phyloP scores from a whole-genome alignment of 2,888 invertebrate genomes.

The Coelopa pilipes region DNA sequence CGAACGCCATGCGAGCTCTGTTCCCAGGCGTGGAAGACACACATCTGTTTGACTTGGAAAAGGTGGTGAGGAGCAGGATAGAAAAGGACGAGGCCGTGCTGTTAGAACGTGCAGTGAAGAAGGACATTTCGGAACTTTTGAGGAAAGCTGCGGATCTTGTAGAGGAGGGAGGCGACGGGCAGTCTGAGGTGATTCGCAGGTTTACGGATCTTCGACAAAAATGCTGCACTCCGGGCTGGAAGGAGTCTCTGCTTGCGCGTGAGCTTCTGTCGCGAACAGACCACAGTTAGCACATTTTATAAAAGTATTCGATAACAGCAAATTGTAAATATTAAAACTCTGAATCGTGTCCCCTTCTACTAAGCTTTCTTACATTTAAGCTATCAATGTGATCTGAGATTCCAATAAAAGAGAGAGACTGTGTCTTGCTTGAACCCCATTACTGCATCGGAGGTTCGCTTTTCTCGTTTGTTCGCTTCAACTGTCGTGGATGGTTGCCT shows the following conservation, averaged over 20 bases:
- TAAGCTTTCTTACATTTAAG: too few relatives aligned
- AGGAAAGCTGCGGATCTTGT: slow-evolving; percentile 13
- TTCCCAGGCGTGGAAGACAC: slow-evolving; percentile 79
- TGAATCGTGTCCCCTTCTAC: too few relatives aligned
- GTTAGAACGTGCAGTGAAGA: slow-evolving; percentile 48
- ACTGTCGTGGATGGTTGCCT: too few relatives aligned
- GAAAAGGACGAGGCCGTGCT: slow-evolving; percentile 47
- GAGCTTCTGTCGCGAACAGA: neutral
- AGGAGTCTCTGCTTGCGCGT: neutral
- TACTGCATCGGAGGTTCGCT: too few relatives aligned
- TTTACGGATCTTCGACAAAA: neutral
- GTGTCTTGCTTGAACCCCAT: too few relatives aligned
- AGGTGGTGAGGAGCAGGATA: slow-evolving; percentile 65
- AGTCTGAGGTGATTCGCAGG: too few relatives aligned
- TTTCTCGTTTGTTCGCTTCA: too few relatives aligned
- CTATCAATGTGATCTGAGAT: too few relatives aligned
- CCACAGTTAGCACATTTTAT: too few relatives aligned
- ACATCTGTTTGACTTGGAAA: slow-evolving; percentile 82
- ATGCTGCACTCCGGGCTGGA: neutral
- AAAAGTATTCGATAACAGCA: too few relatives aligned
- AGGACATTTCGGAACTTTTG: slow-evolving; percentile 49
- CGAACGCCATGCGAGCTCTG: slow-evolving; percentile 79
- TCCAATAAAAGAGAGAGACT: too few relatives aligned
- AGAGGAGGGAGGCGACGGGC: neutral
- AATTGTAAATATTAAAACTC: too few relatives aligned